A percentile compares a stretch with the other conserved stretches of the same genome.
Evolutionary conservation across 53 echinoderm and acorn worm genomes (phyloP).

Genomic region (Actinopyga echinites): DNA sequence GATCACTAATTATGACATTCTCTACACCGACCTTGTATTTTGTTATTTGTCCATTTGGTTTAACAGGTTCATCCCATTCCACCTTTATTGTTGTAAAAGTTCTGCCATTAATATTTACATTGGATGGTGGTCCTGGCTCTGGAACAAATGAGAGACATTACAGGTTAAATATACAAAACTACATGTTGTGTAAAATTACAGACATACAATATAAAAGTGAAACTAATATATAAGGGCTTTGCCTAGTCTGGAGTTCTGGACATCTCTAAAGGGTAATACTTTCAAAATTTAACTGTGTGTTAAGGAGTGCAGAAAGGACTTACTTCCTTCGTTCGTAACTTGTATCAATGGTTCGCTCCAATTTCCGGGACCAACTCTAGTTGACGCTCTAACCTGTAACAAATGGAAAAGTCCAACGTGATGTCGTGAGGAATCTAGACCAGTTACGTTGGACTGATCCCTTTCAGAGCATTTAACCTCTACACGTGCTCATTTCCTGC

Average conservation of each 20-base stretch:
- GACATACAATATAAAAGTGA: no score
- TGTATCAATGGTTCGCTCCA: slow-evolving; percentile 33
- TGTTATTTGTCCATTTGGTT: slow-evolving; percentile 46
- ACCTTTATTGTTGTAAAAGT: slow-evolving; percentile 12
- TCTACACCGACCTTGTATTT: slow-evolving; percentile 37
- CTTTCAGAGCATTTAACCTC: no score
- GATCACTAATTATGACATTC: neutral
- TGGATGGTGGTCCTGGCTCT: neutral
- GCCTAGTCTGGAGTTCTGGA: no score
- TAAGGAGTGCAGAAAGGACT: neutral
- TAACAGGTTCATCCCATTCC: slow-evolving; percentile 36
- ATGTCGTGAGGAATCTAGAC: no score
- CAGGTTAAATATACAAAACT: no score
- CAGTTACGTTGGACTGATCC: no score
- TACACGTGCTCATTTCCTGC: no score
- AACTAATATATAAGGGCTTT: no score
- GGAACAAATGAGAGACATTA: neutral
- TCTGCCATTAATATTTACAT: neutral
- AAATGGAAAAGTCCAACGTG: no score
- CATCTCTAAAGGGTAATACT: no score
- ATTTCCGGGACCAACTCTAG: slow-evolving; percentile 2
- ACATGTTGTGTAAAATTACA: no score
- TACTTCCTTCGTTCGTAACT: slow-evolving; percentile 52
- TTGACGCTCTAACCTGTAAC: slow-evolving; percentile 51
- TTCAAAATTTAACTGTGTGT: no score